Conservation (phyloP, 1,140 invertebrate species). For the Procambarus clarkii region DNA sequence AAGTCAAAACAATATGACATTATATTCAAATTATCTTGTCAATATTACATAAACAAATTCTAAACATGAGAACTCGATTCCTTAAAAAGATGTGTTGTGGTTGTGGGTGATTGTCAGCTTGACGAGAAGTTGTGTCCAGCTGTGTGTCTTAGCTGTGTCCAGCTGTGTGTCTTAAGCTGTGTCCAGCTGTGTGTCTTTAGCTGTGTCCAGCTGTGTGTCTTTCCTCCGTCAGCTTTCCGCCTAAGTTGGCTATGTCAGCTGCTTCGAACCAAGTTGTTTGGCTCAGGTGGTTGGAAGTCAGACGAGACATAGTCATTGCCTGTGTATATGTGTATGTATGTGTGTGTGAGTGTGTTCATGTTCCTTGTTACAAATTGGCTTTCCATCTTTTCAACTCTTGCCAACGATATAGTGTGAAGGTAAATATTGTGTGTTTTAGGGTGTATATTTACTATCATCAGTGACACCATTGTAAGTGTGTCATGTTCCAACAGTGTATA, state of each 20-base stretch:
- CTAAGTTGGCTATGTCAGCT: conserved; percentile 46
- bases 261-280: conserved; percentile 38
- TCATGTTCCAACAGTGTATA: conserved; percentile 29
- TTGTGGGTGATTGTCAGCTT: background rate
- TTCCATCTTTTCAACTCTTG: background rate
- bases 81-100: no score
- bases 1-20: no score
- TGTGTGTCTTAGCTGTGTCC: no score
- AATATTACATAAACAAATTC: no score
- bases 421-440: background rate
- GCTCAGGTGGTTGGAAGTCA: conserved; percentile 47
- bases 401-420: background rate
- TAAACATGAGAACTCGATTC: no score
- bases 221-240: background rate
- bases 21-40: no score
- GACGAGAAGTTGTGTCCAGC: background rate
- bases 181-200: background rate
- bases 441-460: background rate
- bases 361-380: background rate
- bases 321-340: background rate
- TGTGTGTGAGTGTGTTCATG: background rate
- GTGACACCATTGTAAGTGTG: background rate
- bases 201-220: no score
- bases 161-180: no score
- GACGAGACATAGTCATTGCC: conserved; percentile 28